Evolutionary conservation across 2,113 vertebrate species (phyloP).

Genomic region (Sturnus vulgaris): DNA sequence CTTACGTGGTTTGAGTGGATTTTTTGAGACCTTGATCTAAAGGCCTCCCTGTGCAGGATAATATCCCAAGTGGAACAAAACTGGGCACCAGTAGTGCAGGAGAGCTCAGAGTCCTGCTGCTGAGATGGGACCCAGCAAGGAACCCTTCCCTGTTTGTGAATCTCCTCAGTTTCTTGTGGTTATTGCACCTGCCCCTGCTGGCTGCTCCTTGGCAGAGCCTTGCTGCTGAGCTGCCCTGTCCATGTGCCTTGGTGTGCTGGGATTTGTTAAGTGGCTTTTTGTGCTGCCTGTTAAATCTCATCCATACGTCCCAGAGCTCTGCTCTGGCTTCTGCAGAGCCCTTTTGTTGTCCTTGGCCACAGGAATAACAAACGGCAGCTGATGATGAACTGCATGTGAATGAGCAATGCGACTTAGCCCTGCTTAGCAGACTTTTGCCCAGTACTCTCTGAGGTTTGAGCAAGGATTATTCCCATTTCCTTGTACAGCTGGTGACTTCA

Average conservation of each 20-base stretch:
- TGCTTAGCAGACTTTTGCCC: neutral
- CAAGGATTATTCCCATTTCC: constrained; percentile 16
- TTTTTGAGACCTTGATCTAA: neutral
- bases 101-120: neutral
- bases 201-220: neutral
- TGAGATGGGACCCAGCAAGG: neutral
- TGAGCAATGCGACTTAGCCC: neutral
- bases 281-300: neutral
- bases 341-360: constrained; percentile 46
- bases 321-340: neutral
- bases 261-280: constrained; percentile 5
- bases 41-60: neutral
- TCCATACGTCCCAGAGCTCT: neutral
- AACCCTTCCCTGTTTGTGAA: neutral
- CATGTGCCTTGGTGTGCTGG: rapidly evolving
- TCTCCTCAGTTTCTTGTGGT: rapidly evolving
- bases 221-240: neutral
- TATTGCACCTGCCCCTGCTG: neutral
- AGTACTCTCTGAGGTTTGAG: neutral
- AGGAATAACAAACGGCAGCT: neutral
- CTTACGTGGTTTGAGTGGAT: neutral
- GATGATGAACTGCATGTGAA: constrained; percentile 40
- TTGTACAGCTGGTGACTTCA: neutral
- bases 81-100: rapidly evolving
- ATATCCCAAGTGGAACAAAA: neutral